Conservation (phyloP, 1,140 invertebrate genomes). For the Aphidius ervi region DNA sequence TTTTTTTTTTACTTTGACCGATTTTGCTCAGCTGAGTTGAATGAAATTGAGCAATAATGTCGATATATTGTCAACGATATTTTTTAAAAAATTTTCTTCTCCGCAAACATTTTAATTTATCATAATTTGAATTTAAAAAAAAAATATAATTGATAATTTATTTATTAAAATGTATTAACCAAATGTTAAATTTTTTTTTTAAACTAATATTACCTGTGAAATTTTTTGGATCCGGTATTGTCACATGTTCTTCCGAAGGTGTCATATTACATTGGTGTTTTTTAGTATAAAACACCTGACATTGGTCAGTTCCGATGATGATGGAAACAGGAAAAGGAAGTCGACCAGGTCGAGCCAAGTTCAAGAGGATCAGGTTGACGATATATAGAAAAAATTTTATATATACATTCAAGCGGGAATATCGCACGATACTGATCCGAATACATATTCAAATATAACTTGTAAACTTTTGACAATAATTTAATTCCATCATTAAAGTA, state of each 20-base stretch:
- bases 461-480: slow-evolving; percentile 12
- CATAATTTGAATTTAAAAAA: too few relatives aligned
- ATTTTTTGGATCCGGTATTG: background rate
- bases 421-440: too few relatives aligned
- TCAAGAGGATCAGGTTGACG: slow-evolving; percentile 24
- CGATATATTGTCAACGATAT: too few relatives aligned
- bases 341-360: slow-evolving; percentile 32
- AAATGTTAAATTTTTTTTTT: too few relatives aligned
- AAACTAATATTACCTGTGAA: too few relatives aligned
- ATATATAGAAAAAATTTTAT: background rate
- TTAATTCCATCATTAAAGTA: slow-evolving; percentile 31
- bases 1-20: too few relatives aligned
- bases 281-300: slow-evolving; percentile 31
- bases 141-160: too few relatives aligned
- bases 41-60: too few relatives aligned
- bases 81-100: too few relatives aligned
- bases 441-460: background rate
- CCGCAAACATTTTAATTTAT: too few relatives aligned
- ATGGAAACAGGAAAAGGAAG: slow-evolving; percentile 44
- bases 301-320: slow-evolving; percentile 35
- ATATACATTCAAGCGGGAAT: slow-evolving; percentile 22
- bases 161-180: too few relatives aligned
- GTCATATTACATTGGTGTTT: background rate
- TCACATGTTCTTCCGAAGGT: background rate
- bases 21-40: too few relatives aligned